phyloP scores from a whole-genome alignment of 2,888 invertebrate genomes.

The Amiota mariae region DNA sequence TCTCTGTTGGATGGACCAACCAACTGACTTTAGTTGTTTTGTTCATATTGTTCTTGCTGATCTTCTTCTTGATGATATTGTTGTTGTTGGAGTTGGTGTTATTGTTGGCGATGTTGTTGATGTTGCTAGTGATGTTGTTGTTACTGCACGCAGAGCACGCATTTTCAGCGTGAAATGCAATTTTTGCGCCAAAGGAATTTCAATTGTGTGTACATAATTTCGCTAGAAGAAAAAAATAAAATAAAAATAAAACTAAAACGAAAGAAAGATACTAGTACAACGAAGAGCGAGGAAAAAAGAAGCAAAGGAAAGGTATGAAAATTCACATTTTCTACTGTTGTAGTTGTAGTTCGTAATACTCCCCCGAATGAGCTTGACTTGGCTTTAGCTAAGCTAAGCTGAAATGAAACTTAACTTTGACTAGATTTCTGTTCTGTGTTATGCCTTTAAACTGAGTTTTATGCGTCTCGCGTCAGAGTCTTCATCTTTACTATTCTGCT shows the following conservation, averaged over 20 bases:
- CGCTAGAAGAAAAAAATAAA: conserved; percentile 26
- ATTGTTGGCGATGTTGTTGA: conserved; percentile 11
- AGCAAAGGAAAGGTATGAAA: neutral
- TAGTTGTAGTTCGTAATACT: conserved; percentile 37
- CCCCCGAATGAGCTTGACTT: conserved; percentile 49
- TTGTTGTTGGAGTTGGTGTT: conserved; percentile 21
- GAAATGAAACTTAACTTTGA: conserved; percentile 31
- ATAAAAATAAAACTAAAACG: conserved; percentile 8
- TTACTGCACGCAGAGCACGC: conserved; percentile 71
- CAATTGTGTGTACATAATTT: conserved; percentile 55
- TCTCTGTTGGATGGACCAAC: neutral
- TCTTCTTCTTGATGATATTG: conserved; percentile 34
- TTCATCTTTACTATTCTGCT: neutral
- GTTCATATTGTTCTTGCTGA: conserved; percentile 25
- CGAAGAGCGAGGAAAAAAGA: neutral
- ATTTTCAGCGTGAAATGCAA: conserved; percentile 72
- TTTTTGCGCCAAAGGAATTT: conserved; percentile 69
- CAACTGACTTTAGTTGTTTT: conserved; percentile 24
- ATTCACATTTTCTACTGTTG: neutral
- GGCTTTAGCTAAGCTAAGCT: conserved; percentile 24
- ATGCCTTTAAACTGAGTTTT: neutral
- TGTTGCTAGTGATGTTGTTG: conserved; percentile 43
- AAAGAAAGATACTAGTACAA: neutral
- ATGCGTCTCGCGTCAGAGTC: neutral
- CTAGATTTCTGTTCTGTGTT: neutral